Evolutionary conservation across 2,888 invertebrate species (phyloP), one percentile per base, ranked within the genome.

Genomic region (Ctena decussata): DNA sequence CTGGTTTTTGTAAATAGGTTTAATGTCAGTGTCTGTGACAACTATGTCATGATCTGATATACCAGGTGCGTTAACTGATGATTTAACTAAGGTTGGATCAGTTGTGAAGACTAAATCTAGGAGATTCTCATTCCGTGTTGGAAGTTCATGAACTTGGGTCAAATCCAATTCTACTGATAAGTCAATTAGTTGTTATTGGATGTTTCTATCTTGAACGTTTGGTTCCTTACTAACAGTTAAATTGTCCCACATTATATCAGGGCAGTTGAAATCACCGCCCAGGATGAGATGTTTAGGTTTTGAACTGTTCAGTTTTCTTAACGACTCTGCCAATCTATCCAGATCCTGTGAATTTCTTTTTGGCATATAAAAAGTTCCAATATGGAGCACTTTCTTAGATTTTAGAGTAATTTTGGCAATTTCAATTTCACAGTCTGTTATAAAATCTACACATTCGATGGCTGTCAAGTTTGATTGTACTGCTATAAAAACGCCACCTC

Each of bases 211-310:
- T 39, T 70, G 70, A 8, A 70, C 39, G 18, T 70, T 37, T 11
- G 70, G 70, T 5, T 12, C 24, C 1, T 21, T 35, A 1, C 18
- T n/a, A 5, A 70, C 21, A 6, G 70, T 15, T 11, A 70, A 24
- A 18, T 30, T 44, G 74, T 74, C 53, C 77, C 79, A 88, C 46
- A 69, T 49, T 35, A 82, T 77, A 49, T 84, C 53, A 53, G 79
- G 84, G 46, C 77, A 84, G 39, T 84, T 87, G 44, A 84, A 84
- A 65, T 75, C 74, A 8, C 72, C 82, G 6, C 37, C 37, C 11
- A 41, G 53, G 24, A 49, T 35, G 8, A 76, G 21, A 53, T 53
- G 21, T n/a, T 53, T 53, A 18, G 70, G 70, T 37, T 70, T 70
- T 11, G n/a, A 15, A 6, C 15, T 11, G 21, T 70, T 70, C 39